phyloP scores from a whole-genome alignment of 53 echinoderm and acorn worm genomes.

The Holothuria scabra region DNA sequence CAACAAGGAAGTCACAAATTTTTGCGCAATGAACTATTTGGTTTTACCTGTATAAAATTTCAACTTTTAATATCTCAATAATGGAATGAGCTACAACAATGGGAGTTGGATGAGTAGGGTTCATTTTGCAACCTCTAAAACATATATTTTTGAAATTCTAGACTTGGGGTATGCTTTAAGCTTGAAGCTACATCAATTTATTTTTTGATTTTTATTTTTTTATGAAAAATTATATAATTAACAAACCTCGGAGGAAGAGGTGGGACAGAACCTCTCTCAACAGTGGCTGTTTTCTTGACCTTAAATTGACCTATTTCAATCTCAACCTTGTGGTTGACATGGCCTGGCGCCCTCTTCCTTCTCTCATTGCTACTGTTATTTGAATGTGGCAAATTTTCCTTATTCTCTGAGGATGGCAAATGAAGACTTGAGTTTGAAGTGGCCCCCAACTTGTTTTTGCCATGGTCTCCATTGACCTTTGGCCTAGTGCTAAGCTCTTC shows the following conservation, averaged over 20 bases:
- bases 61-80: too few species aligned
- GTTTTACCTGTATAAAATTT: too few species aligned
- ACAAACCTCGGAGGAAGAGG: conserved; percentile 92
- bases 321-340: conserved; percentile 93
- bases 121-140: too few species aligned
- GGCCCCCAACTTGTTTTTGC: background rate
- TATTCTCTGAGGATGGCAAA: conserved; percentile 19
- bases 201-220: too few species aligned
- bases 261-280: conserved; percentile 71
- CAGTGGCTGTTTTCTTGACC: conserved; percentile 68
- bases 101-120: too few species aligned
- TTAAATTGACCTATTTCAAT: conserved; percentile 90
- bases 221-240: background rate
- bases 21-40: too few species aligned
- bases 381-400: conserved; percentile 31
- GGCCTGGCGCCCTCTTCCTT: conserved; percentile 90
- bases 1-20: too few species aligned
- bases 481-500: conserved; percentile 37
- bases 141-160: too few species aligned
- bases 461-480: background rate
- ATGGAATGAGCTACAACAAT: too few species aligned
- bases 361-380: conserved; percentile 54
- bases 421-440: background rate
- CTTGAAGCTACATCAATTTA: too few species aligned
- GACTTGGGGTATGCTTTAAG: too few species aligned